Conservation (phyloP, 2,888 invertebrate genomes). For the Ferdinandea cuprea region DNA sequence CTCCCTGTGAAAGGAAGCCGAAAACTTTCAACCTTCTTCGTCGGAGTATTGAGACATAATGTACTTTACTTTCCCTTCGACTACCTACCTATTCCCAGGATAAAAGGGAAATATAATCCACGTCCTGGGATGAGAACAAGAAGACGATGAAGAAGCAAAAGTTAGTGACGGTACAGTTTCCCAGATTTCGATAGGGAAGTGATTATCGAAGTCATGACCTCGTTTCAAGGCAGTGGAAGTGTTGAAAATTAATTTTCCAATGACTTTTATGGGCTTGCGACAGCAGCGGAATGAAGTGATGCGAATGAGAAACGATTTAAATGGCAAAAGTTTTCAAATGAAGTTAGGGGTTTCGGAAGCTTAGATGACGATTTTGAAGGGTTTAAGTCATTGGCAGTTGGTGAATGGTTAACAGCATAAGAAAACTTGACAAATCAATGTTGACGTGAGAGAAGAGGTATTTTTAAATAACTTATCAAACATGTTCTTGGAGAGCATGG, state of each 20-base stretch:
- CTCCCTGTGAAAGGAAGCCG: constrained; percentile 1
- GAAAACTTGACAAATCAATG: no score
- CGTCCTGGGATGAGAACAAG: neutral
- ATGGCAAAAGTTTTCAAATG: constrained; percentile 19
- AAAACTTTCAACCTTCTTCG: constrained; percentile 65
- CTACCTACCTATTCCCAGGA: neutral
- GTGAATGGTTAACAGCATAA: neutral
- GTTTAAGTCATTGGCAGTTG: constrained; percentile 31
- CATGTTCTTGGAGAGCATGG: no score
- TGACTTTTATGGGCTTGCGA: constrained; percentile 56
- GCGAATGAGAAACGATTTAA: constrained; percentile 16
- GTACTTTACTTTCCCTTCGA: constrained; percentile 9
- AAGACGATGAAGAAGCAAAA: neutral
- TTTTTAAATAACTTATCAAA: no score
- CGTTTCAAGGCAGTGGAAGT: constrained; percentile 63
- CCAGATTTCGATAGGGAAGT: constrained; percentile 59
- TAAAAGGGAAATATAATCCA: neutral
- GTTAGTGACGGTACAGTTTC: constrained; percentile 36
- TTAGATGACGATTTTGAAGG: constrained; percentile 9
- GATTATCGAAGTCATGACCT: constrained; percentile 72
- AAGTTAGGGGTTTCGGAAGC: neutral
- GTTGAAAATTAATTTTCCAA: constrained; percentile 71
- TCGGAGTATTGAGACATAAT: constrained; percentile 59
- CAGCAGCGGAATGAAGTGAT: neutral
- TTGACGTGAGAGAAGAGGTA: no score